Conservation (phyloP, 2,797 vertebrate species). For the Agapornis canus region DNA sequence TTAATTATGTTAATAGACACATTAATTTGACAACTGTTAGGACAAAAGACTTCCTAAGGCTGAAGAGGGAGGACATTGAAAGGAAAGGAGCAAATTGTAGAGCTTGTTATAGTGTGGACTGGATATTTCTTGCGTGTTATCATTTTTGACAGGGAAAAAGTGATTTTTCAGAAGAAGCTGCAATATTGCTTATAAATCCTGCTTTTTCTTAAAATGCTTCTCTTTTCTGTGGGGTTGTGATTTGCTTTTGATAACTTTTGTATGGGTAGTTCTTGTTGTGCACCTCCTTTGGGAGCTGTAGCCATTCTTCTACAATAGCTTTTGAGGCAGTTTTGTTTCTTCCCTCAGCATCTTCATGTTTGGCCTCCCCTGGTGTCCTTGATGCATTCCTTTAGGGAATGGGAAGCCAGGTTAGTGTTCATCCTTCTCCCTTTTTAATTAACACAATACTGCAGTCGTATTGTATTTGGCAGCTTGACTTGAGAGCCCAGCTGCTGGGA, state of each 20-base stretch:
- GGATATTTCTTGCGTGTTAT: not conserved
- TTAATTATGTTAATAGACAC: constrained; percentile 35
- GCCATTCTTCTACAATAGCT: not conserved
- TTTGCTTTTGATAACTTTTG: constrained; percentile 36
- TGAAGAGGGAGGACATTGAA: not conserved
- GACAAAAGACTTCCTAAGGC: not conserved
- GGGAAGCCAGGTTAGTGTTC: not conserved
- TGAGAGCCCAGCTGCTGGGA: constrained; percentile 34
- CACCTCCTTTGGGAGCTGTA: not conserved
- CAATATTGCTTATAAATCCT: not conserved
- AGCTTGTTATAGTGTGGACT: not conserved
- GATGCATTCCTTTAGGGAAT: not conserved
- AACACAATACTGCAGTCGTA: not conserved
- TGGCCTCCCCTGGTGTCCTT: not conserved
- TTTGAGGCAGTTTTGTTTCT: not conserved
- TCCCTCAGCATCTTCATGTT: not conserved
- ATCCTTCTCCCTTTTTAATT: not conserved
- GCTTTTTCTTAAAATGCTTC: not conserved
- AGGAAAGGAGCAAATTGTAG: not conserved
- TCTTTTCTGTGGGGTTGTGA: not conserved
- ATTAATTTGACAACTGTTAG: constrained; percentile 2
- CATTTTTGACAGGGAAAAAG: not conserved
- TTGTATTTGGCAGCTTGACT: constrained; percentile 13
- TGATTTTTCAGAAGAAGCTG: not conserved
- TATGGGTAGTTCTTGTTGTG: not conserved